Evolutionary conservation across 2,797 vertebrate genomes (phyloP), one percentile per base, ranked within the genome.

Genomic region (Anguilla anguilla): DNA sequence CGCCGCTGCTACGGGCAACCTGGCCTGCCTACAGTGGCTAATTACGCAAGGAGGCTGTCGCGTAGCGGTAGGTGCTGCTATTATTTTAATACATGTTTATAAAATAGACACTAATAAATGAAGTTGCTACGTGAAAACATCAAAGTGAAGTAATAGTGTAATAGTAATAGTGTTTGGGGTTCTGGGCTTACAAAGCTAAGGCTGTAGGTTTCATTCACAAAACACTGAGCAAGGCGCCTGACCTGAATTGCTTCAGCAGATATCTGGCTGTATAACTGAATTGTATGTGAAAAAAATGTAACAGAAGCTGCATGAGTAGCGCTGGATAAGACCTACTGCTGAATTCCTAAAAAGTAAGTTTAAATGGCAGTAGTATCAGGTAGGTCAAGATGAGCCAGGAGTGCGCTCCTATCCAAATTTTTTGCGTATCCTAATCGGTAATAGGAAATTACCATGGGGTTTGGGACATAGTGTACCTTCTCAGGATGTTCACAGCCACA

Each of bases 1-100:
- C 93, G 98, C 98, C 13, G 98, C 98, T 0, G 98, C 98, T 94
- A 99, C 98, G 11, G 98, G 98, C 64, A 97, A 98, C 95, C 95
- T 99, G 93, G 90, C 95, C 91, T 99, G 98, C 91, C 91, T 99
- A 57, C 97, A 98, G 95, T 99, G 98, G 98, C 96, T 99, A 91
- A 95, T 99, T 88, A 96, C 95, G 28, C 96, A 97, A 88, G 98
- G 97, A 53, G 97, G 96, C 89, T 98, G 98, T 92, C 91, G 92
- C 51, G 94, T 96, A 67, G 94, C 96, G 97, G 98, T 99, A 92
- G 95, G 95, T 95, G 72, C 39, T 10, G 49, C 5, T 11, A 25
- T n/a, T 49, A 43, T 64, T 85, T 57, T 2, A 77, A 13, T 77
- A 39, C 72, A 13, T 35, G 13, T 39, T 77, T 15, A 43, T 17